These are phyloP conservation scores for Sorex maritimensis DNA, from an alignment of 2,797 vertebrate species.

Conservation along the genomic window DNA sequence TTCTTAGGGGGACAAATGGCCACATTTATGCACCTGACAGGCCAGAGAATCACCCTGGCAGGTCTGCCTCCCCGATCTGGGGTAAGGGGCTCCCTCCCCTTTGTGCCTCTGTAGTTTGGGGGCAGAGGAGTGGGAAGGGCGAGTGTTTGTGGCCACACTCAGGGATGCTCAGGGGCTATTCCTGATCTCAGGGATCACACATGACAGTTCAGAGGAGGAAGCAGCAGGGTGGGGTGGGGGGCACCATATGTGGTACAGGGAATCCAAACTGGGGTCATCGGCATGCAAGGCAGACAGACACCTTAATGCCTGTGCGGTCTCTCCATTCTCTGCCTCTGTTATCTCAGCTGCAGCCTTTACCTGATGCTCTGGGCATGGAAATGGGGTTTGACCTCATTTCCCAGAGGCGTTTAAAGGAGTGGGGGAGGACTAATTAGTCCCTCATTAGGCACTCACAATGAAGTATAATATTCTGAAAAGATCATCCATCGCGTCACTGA, in stretches of 20 bases:
- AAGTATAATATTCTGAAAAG: constrained; percentile 87
- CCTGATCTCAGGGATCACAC: too few species aligned
- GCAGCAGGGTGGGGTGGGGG: too few species aligned
- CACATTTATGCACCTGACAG: neutral
- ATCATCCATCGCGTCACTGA: constrained; percentile 82
- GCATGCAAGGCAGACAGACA: too few species aligned
- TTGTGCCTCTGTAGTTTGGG: neutral
- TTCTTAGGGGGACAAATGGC: too few species aligned
- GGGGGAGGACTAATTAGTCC: constrained; percentile 86
- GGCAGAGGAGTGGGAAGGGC: too few species aligned
- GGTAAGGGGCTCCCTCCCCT: neutral
- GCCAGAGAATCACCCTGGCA: neutral
- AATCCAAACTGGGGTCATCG: too few species aligned
- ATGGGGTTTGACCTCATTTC: constrained; percentile 86
- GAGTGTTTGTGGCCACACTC: too few species aligned
- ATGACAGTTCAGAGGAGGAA: too few species aligned
- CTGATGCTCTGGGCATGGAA: constrained; percentile 58
- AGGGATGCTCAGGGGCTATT: too few species aligned
- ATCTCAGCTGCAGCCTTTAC: constrained; percentile 31
- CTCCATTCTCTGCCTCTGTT: neutral
- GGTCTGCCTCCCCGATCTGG: neutral
- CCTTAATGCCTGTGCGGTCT: neutral
- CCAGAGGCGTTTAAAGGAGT: constrained; percentile 83
- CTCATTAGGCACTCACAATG: constrained; percentile 86
- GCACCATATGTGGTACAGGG: too few species aligned